These are phyloP conservation scores for Athalia cordata DNA, from an alignment of 2,888 invertebrate species.

Conservation along the genomic window DNA sequence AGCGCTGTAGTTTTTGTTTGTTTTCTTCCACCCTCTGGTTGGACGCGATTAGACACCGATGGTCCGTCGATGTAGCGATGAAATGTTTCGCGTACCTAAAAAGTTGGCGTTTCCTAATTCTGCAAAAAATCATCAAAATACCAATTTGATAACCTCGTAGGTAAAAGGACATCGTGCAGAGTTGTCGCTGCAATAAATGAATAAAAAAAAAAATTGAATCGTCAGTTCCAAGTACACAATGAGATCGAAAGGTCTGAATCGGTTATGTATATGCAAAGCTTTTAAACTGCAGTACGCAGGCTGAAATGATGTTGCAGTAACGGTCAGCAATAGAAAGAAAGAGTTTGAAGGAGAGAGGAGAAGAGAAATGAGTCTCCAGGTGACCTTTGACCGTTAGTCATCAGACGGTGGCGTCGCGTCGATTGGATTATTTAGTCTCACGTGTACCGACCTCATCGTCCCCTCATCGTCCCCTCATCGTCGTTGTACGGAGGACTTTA, in stretches of 20 bases:
- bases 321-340: not conserved
- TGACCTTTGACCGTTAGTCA: conserved; percentile 37
- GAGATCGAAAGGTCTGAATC: conserved; percentile 4
- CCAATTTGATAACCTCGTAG: not conserved
- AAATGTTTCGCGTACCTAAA: not conserved
- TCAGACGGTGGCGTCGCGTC: conserved; percentile 4
- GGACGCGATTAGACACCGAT: conserved; percentile 18
- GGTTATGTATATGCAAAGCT: not conserved
- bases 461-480: not conserved
- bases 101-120: not conserved
- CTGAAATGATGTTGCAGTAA: conserved; percentile 15
- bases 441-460: not conserved
- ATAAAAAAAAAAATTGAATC: not conserved
- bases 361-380: conserved; percentile 4
- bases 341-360: not conserved
- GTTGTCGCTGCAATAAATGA: not conserved
- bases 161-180: not conserved
- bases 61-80: not conserved
- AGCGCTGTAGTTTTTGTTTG: conserved; percentile 2
- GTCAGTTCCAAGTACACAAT: not conserved
- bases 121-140: not conserved
- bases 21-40: not conserved
- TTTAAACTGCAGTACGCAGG: not conserved
- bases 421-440: conserved; percentile 35
- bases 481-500: conserved; percentile 28